A percentile compares a stretch with the other conserved stretches of the same genome.
Conservation (phyloP, 2,113 vertebrate genomes). For the Thryonomys swinderianus region DNA sequence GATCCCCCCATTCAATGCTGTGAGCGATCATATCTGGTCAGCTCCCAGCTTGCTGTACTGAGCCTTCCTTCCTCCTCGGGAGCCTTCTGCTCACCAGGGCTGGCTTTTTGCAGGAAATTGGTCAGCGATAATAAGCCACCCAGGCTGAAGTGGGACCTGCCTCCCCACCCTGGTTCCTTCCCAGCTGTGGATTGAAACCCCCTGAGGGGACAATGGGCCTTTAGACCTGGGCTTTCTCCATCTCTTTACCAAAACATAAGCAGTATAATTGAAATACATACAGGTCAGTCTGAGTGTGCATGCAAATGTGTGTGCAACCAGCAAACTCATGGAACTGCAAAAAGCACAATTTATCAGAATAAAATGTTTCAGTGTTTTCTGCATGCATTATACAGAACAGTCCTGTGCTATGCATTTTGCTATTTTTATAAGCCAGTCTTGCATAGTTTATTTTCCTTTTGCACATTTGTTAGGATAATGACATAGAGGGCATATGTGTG, state of each 20-base stretch:
- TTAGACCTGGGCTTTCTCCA: not conserved
- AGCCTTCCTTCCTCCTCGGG: not conserved
- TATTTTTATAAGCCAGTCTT: slow-evolving; percentile 69
- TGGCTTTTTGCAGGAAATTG: not conserved
- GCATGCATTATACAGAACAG: slow-evolving; percentile 69
- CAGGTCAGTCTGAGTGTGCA: not conserved
- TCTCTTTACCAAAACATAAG: not conserved
- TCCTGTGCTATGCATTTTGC: slow-evolving; percentile 42
- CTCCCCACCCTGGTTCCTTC: not conserved
- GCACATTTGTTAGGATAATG: slow-evolving; percentile 76
- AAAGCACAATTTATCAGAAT: slow-evolving; percentile 62
- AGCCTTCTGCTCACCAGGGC: not conserved
- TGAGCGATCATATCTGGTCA: not conserved
- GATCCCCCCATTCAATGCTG: not conserved
- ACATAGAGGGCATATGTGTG: slow-evolving; percentile 43
- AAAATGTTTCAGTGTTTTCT: slow-evolving; percentile 58
- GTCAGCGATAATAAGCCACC: not conserved
- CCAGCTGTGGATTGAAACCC: not conserved
- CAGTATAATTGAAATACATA: not conserved
- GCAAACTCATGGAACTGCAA: not conserved
- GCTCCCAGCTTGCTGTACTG: not conserved
- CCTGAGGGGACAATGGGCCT: not conserved
- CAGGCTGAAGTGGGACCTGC: not conserved
- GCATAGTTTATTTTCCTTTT: slow-evolving; percentile 69
- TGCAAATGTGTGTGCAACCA: not conserved